These are phyloP conservation scores for Ptychadena robeensis DNA, from an alignment of 2,797 vertebrate species.

Conservation along the genomic window DNA sequence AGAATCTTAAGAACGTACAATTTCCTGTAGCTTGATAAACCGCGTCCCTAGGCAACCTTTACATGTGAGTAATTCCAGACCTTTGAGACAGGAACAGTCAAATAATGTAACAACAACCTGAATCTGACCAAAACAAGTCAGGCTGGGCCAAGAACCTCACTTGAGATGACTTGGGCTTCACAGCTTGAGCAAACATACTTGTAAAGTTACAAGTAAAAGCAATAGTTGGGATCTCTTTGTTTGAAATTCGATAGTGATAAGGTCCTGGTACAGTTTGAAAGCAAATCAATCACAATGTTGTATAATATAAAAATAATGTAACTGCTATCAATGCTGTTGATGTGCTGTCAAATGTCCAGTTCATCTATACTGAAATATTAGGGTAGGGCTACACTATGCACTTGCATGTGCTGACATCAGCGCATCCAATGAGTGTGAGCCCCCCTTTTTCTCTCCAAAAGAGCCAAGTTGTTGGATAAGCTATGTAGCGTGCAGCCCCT, in stretches of 20 bases:
- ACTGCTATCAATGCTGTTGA: neutral
- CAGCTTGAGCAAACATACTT: too few species aligned
- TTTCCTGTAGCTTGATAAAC: constrained; percentile 34
- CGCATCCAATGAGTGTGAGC: too few species aligned
- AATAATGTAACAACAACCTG: constrained; percentile 21
- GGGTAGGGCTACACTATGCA: too few species aligned
- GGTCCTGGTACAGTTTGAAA: neutral
- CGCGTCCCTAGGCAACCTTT: constrained; percentile 33
- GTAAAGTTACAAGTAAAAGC: neutral
- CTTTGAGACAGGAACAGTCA: neutral
- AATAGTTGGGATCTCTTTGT: neutral
- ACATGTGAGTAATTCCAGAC: neutral
- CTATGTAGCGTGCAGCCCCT: too few species aligned
- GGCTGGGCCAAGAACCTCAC: neutral
- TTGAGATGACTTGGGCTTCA: neutral
- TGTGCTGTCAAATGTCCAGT: too few species aligned
- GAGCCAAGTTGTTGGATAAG: too few species aligned
- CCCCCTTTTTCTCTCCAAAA: too few species aligned
- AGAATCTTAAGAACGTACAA: constrained; percentile 24
- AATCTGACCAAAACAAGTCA: neutral
- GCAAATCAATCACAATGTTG: neutral
- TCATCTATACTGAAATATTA: too few species aligned
- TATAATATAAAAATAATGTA: neutral
- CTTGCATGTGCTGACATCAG: too few species aligned
- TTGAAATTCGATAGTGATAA: neutral